Conservation (phyloP, 2,113 vertebrate genomes). For the Globicephala melas region DNA sequence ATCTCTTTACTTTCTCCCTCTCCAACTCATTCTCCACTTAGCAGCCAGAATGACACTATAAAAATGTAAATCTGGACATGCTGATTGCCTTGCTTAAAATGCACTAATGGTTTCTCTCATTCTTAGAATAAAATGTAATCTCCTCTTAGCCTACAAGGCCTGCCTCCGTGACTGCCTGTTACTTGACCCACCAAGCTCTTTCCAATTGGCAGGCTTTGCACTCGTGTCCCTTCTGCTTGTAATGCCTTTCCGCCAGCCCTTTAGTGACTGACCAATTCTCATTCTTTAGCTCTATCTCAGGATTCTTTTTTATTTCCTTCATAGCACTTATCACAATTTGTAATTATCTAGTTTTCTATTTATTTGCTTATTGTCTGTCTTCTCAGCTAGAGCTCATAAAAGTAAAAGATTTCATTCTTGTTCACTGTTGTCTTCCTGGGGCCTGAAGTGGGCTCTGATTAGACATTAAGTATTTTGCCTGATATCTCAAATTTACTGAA, state of each 20-base stretch:
- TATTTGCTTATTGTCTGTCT: background rate
- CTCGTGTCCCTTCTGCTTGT: background rate
- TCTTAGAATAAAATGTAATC: background rate
- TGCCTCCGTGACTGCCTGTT: background rate
- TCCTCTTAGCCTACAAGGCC: background rate
- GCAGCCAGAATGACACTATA: background rate
- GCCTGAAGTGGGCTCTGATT: background rate
- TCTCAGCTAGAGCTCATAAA: background rate
- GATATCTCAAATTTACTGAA: background rate
- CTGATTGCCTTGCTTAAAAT: background rate
- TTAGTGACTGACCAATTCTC: background rate
- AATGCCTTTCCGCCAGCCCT: background rate
- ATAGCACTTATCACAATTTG: background rate
- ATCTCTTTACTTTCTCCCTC: background rate
- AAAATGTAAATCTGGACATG: background rate
- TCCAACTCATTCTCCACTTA: background rate
- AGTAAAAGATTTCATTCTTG: background rate
- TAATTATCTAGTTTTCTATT: background rate
- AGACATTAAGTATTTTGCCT: background rate
- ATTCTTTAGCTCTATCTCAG: background rate
- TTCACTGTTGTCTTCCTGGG: background rate
- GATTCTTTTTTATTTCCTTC: background rate
- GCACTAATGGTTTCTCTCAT: background rate
- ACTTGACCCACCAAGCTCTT: background rate
- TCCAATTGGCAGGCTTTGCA: background rate